Evolutionary conservation across 1,140 invertebrate genomes (phyloP), one percentile per base, ranked within the genome.

Genomic region (Phortica variegata): DNA sequence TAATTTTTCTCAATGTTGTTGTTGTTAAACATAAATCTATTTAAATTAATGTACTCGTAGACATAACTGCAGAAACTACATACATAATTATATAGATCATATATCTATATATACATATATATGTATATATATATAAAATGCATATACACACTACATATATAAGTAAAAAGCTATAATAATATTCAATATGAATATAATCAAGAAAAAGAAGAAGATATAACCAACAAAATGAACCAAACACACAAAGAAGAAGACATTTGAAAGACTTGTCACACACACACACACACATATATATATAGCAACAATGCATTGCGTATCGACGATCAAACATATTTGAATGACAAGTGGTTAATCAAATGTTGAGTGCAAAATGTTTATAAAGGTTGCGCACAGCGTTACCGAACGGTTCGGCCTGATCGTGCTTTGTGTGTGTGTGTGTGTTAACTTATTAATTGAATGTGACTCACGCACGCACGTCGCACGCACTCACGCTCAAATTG

Each of bases 71-170:
- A 6, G 15, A 12, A 38, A 17, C 16, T 16, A 38, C 36, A 3
- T 38, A 32, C 12, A 42, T 18, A 47, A 10, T 46, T 46, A 47
- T 43, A 47, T 47, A 52, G 43, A 21, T 41, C 43, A 44, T 54
- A 53, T 50, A 46, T 51, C 48, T 55, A 47, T 34, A 60, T 46
- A 40, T 60, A 54, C 47, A 55, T 56, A 52, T 42, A 55, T 56
- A 52, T 42, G 47, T 43, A 52, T 38, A 46, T 46, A 37, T 38
- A 42, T 18, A 32, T 10, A 41, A 42, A 49, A 36, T 20, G 20
- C 38, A 37, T 43, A 43, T 23, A 49, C 31, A 15, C 31, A 34
- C 41, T 26, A 26, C 10, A 10, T 6, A 26, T 26, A 26, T 26
- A 26, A 6, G 10, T 6, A 26, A 5, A 26, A 26, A 26, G 12